Conservation (phyloP, 1,140 invertebrate genomes). For the Zaprionus lachaisei region DNA sequence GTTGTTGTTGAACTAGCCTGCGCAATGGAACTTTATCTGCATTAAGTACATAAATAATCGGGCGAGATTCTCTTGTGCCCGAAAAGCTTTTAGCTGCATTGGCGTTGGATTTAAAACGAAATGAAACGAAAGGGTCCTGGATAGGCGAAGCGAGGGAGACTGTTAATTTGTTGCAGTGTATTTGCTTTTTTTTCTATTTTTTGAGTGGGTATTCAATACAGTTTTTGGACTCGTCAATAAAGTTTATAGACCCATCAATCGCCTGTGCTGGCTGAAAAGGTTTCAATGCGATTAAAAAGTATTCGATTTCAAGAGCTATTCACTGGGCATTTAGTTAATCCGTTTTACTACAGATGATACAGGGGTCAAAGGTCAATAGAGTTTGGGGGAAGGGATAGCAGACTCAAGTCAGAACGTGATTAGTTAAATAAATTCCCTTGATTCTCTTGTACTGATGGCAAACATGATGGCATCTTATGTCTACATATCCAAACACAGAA, state of each 20-base stretch:
- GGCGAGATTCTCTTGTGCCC: conserved; percentile 9
- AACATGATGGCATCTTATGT: conserved; percentile 26
- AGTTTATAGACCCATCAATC: conserved; percentile 27
- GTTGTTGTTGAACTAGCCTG: conserved; percentile 22
- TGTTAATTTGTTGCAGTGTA: conserved; percentile 47
- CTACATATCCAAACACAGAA: conserved; percentile 15
- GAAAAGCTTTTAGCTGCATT: conserved; percentile 65
- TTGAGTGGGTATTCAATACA: conserved; percentile 3
- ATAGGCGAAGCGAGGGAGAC: too few relatives aligned
- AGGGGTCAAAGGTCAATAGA: not conserved
- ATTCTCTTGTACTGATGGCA: conserved; percentile 11
- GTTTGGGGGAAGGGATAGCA: not conserved
- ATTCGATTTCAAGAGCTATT: not conserved
- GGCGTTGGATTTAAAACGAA: conserved; percentile 10
- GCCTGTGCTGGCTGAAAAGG: not conserved
- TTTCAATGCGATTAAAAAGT: conserved; percentile 6
- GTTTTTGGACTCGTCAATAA: conserved; percentile 22
- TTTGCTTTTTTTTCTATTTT: conserved; percentile 26
- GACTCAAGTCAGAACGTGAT: not conserved
- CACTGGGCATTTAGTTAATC: not conserved
- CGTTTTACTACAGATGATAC: not conserved
- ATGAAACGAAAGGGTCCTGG: not conserved
- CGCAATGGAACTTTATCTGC: conserved; percentile 69
- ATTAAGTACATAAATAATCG: conserved; percentile 73
- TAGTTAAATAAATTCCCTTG: conserved; percentile 13